Conservation (phyloP, 2,888 invertebrate species). For the Nezara viridula region DNA sequence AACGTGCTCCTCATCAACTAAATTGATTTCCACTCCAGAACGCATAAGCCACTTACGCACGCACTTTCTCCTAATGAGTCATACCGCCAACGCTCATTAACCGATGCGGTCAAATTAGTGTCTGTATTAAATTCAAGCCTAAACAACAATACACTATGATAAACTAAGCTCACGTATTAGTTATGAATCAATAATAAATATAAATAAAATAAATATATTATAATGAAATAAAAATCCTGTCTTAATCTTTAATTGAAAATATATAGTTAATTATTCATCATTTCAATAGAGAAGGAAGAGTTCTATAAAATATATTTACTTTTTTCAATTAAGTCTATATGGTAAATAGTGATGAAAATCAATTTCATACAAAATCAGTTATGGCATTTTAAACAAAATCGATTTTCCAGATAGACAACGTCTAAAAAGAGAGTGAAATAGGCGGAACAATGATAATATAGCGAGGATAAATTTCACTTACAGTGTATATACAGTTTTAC, state of each 20-base stretch:
- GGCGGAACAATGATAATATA: background rate
- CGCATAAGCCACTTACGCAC: background rate
- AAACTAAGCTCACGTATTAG: no score
- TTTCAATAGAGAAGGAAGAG: no score
- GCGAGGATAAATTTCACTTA: background rate
- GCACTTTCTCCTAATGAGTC: constrained; percentile 10
- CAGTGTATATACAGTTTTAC: no score
- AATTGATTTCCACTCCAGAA: background rate
- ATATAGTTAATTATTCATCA: no score
- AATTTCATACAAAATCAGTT: background rate
- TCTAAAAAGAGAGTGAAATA: background rate
- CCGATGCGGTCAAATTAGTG: background rate
- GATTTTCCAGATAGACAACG: background rate
- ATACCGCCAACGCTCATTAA: background rate
- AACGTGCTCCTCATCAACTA: background rate
- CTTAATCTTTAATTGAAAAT: no score
- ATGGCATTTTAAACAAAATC: background rate
- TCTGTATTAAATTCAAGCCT: background rate
- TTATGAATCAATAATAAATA: background rate
- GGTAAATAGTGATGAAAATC: background rate
- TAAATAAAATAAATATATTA: no score
- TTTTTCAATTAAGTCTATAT: background rate
- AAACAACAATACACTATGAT: background rate
- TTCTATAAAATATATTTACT: no score
- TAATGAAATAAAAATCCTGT: no score